Evolutionary conservation across 2,113 vertebrate species (phyloP), one percentile per base, ranked within the genome.

Genomic region (Prochilodus magdalenae): DNA sequence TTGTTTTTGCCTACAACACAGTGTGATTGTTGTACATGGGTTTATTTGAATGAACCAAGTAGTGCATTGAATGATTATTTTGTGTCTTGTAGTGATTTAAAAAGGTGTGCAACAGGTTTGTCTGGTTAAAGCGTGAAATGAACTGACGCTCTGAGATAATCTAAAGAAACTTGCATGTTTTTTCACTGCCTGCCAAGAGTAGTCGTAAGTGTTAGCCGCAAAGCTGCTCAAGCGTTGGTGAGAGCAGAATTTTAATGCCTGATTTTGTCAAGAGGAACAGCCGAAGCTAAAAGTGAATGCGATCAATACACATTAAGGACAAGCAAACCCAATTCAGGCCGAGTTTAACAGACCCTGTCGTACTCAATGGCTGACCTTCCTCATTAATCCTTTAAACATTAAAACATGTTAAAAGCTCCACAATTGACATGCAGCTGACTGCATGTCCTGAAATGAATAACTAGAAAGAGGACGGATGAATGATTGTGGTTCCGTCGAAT

Each of bases 301-400:
- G 86, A 87, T 93, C 90, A 81, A 90, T 93, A 89, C 65, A 73
- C 84, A 86, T 93, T 91, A 91, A 93, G 89, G 87, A 88, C 74
- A 36, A 75, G 40, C 73, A 77, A 89, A 89, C 83, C 86, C 86
- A 87, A 89, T 91, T 82, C 81, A 87, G 83, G 86, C 87, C 67
- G 79, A 87, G 88, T 93, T 90, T 86, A 90, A 88, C 90, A 88
- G 85, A 89, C 86, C 86, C 82, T 27, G 74, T 83, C 87, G 88
- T 85, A 72, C 84, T 86, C 63, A 78, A 86, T 84, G 75, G 81
- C 30, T 88, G 84, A 88, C 89, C 89, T 88, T 83, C 85, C 66
- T 33, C 36, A 60, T 73, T 74, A 75, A 33, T 59, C 71, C 44
- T 30, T 29, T 86, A 84, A 87, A 92, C 89, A 90, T 92, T 89